Conservation (phyloP, 2,113 vertebrate species). For the Bos indicus region DNA sequence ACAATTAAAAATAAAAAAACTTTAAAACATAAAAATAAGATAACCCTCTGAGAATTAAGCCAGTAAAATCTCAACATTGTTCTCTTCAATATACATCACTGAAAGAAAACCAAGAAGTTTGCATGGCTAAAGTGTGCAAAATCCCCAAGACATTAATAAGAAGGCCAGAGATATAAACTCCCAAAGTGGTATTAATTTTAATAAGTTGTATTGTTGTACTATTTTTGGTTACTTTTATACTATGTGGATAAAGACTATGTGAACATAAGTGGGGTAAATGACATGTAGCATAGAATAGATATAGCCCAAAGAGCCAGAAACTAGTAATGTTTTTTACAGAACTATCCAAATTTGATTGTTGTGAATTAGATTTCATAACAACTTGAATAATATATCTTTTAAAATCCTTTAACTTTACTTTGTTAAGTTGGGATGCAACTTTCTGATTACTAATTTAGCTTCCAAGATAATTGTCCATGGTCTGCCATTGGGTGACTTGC, state of each 20-base stretch:
- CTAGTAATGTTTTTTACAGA: not conserved
- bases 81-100: not conserved
- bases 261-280: not conserved
- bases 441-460: not conserved
- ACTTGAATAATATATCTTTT: not conserved
- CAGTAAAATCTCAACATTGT: not conserved
- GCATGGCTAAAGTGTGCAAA: not conserved
- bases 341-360: not conserved
- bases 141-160: not conserved
- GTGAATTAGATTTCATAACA: not conserved
- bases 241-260: not conserved
- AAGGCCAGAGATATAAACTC: not conserved
- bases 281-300: not conserved
- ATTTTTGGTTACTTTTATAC: not conserved
- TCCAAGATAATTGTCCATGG: not conserved
- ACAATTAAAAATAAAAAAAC: not conserved
- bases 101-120: not conserved
- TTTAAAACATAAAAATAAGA: not conserved
- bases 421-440: not conserved
- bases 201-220: not conserved
- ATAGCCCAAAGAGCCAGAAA: not conserved
- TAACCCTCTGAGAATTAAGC: not conserved
- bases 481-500: not conserved
- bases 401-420: not conserved
- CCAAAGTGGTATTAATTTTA: not conserved